Percentiles rank a stretch among this genome's conserved stretches.
These are phyloP conservation scores for Rhizoglyphus robini DNA, from an alignment of 1,140 invertebrate species.

Conservation along the genomic window DNA sequence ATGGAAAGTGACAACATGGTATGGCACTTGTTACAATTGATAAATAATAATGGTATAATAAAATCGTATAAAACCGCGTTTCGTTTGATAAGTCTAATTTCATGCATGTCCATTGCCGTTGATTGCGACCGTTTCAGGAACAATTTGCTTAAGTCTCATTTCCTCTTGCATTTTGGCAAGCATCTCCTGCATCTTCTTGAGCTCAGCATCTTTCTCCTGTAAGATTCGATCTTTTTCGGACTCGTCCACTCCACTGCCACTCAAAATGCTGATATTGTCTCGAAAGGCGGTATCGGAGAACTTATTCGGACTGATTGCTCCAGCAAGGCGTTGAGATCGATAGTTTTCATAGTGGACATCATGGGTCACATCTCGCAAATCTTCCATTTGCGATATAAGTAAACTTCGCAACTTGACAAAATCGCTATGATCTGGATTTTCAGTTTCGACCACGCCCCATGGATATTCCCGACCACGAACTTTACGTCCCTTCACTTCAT, in stretches of 20 bases:
- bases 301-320: conserved; percentile 23
- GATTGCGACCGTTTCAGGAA: background rate
- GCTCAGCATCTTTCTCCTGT: conserved; percentile 68
- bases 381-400: conserved; percentile 39
- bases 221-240: conserved; percentile 65
- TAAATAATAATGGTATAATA: too few relatives aligned
- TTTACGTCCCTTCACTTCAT: conserved; percentile 33
- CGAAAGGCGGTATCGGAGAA: conserved; percentile 26
- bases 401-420: conserved; percentile 48
- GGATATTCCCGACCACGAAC: conserved; percentile 44
- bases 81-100: background rate
- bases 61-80: too few relatives aligned
- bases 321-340: conserved; percentile 32
- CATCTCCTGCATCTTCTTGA: conserved; percentile 28
- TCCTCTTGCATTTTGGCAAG: conserved; percentile 26
- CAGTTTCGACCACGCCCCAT: conserved; percentile 51
- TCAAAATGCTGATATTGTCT: conserved; percentile 25
- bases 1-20: too few relatives aligned
- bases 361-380: conserved; percentile 42
- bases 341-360: conserved; percentile 46
- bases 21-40: too few relatives aligned
- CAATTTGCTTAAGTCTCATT: background rate
- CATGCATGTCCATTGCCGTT: background rate
- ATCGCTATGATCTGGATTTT: conserved; percentile 50
- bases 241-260: conserved; percentile 24